Evolutionary conservation across 2,113 vertebrate species (phyloP), one percentile per base, ranked within the genome.

Genomic region (Apteryx owenii): DNA sequence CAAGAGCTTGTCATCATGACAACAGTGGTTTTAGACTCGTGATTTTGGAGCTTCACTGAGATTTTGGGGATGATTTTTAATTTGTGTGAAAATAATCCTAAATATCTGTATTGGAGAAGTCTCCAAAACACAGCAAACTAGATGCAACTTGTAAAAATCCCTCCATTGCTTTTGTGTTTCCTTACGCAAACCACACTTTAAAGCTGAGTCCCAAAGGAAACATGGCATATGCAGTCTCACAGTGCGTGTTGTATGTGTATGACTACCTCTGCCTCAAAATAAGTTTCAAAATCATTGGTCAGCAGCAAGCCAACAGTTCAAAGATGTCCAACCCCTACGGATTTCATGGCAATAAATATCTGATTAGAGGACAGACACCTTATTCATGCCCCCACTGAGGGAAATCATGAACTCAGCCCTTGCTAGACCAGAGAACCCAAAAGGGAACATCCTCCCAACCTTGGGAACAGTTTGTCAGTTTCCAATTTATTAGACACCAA

Each of bases 1-100:
- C 9, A 66, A 58, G 64, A 66, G 3, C 12, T 75, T 86, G 48
- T 14, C 2, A 0, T 70, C 0, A 0, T 54, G 53, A 33, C 36
- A 53, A 33, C 10, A 22, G 28, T 40, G 33, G 56, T 65, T 65
- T 31, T 78, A 17, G 33, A 51, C 8, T 84, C n/a, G 19, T 33
- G 48, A 33, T 80, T 73, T 54, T 66, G 19, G 14, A 50, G 8
- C 66, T 70, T 75, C 22, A 68, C 21, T 42, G 50, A 84, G 31
- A 64, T 78, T 75, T 73, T 26, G 17, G 28, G 9, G 8, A 38
- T 76, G 1, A 0, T 46, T 54, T 81, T 58, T 69, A 42, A 46
- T 62, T 68, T 60, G 4, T n/a, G 16, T 61, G 1, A 7, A 56
- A 79, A 76, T 44, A 75, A 31, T 46, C 2, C 6, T 7, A 56